Evolutionary conservation across 2,113 vertebrate species (phyloP).

Genomic region (Sander lucioperca): DNA sequence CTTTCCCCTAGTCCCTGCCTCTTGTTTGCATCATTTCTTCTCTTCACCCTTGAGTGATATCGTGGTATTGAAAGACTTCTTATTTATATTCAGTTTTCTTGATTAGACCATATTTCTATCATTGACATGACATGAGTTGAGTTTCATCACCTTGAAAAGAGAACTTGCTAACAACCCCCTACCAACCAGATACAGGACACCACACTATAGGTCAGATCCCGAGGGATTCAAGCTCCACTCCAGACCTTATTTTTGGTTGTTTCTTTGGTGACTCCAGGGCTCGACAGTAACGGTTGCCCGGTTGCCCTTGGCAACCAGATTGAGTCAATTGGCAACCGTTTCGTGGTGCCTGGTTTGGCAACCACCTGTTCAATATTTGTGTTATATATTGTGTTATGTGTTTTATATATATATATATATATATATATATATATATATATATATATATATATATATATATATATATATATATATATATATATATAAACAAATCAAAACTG

Average conservation of each 20-base stretch:
- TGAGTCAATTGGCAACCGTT: too few species aligned
- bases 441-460: too few species aligned
- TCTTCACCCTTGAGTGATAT: slow-evolving; percentile 9
- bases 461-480: too few species aligned
- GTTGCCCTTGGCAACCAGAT: too few species aligned
- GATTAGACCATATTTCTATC: slow-evolving; percentile 11
- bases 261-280: neutral
- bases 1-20: neutral
- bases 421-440: too few species aligned
- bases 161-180: neutral
- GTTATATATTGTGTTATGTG: too few species aligned
- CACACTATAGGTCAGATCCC: neutral
- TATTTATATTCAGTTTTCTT: neutral
- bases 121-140: neutral
- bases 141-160: slow-evolving; percentile 26
- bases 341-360: too few species aligned
- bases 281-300: too few species aligned
- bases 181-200: neutral
- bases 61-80: slow-evolving; percentile 1
- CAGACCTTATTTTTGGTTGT: neutral
- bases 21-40: slow-evolving; percentile 1
- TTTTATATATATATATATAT: too few species aligned
- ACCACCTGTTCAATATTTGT: too few species aligned
- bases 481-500: too few species aligned
- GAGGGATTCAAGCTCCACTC: neutral